phyloP scores from a whole-genome alignment of 2,888 invertebrate genomes.

The Acanthopleura granulata region DNA sequence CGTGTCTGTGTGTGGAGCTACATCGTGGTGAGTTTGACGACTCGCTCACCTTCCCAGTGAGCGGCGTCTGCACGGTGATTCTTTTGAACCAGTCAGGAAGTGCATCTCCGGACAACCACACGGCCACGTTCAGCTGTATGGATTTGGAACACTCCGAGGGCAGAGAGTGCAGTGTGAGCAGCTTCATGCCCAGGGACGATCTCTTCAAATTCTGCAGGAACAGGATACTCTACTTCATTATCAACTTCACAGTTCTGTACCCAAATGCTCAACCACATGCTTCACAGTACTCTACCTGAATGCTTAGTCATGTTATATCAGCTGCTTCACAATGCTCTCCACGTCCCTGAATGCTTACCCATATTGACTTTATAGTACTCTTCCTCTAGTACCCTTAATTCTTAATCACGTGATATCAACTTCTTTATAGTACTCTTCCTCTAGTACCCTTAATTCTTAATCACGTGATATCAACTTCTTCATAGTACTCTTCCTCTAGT shows the following conservation, averaged over 20 bases:
- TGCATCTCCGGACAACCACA: neutral
- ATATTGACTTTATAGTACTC: no score
- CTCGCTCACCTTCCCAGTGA: conserved; percentile 44
- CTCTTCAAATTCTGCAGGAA: neutral
- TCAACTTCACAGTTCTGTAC: neutral
- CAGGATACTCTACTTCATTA: neutral
- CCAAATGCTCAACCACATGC: neutral
- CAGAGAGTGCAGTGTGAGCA: neutral
- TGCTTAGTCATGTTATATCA: no score
- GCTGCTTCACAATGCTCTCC: no score
- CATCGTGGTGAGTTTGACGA: conserved; percentile 50
- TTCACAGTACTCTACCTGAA: no score
- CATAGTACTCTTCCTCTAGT: no score
- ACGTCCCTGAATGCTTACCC: no score
- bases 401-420: no score
- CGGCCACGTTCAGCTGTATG: neutral
- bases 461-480: no score
- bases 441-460: no score
- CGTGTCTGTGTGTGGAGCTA: conserved; percentile 40
- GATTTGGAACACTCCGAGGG: neutral
- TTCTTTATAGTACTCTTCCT: no score
- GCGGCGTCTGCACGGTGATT: conserved; percentile 20
- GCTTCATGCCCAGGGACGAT: neutral
- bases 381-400: no score
- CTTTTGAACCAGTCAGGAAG: conserved; percentile 3